Evolutionary conservation across 2,113 vertebrate genomes (phyloP), one percentile per base, ranked within the genome.

Genomic region (Chamaea fasciata): DNA sequence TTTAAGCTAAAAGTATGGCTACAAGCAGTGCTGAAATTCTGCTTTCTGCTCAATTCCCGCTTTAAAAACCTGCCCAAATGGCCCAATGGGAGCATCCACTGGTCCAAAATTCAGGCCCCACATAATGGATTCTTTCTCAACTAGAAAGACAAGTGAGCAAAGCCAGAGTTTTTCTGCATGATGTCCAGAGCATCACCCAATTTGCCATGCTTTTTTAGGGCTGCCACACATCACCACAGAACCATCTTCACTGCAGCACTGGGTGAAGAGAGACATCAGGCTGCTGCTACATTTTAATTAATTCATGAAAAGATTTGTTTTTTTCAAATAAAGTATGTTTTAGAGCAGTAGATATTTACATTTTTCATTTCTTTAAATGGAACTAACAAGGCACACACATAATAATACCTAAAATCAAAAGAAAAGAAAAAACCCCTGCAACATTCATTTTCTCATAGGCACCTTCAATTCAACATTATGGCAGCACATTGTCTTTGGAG

Each of bases 321-420:
- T 90, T 82, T 83, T 63, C 44, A 81, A 94, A 90, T 28, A 31
- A 89, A 85, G 57, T 44, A 21, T 83, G 35, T 28, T 91, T 83
- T 79, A 78, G 57, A 83, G n/a, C 26, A 90, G 86, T 50, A 83
- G 35, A 27, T 50, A 86, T 55, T 88, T 80, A 17, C 89, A 75
- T 82, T 83, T 83, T 75, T 86, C 28, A 49, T 74, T 87, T 87
- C 7, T 89, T 92, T 77, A 65, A 80, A 92, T 37, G 14, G 47
- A 87, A 50, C 52, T 91, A 93, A 83, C 35, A 73, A 86, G 63
- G 14, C 16, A 89, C 1, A 1, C 30, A 63, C 76, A 92, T 31
- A 83, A 86, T 67, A 92, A 83, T 95, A 77, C 10, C 24, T 41
- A 41, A 74, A 97, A 78, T 94, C 79, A 94, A 95, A 90, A 37